These are phyloP conservation scores for honey bee (Apis mellifera) DNA, from an alignment of 1,140 invertebrate species.

Conservation along the genomic window Amel_HAv3.1 CM009939.2:9475001-9475500, in stretches of 20 bases:
- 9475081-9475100: neutral
- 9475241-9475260: constrained; percentile 41
- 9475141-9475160: neutral
- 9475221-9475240: constrained; percentile 51
- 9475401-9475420: neutral
- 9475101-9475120: neutral
- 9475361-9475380: neutral
- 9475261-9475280: constrained; percentile 45
- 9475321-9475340: constrained; percentile 18
- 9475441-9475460: neutral
- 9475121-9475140: constrained; percentile 29
- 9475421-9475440: neutral
- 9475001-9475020: neutral
- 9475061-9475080: constrained; percentile 12
- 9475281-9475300: constrained; percentile 14
- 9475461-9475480: neutral
- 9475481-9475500: neutral
- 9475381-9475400: neutral
- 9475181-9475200: constrained; percentile 44
- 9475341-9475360: neutral
- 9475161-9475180: constrained; percentile 36
- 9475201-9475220: constrained; percentile 31
- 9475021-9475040: neutral
- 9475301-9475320: constrained; percentile 21
- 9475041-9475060: neutral